Evolutionary conservation across 2,797 vertebrate species (phyloP), one percentile per base, ranked within the genome.

Genomic region (Delichon dasypus): DNA sequence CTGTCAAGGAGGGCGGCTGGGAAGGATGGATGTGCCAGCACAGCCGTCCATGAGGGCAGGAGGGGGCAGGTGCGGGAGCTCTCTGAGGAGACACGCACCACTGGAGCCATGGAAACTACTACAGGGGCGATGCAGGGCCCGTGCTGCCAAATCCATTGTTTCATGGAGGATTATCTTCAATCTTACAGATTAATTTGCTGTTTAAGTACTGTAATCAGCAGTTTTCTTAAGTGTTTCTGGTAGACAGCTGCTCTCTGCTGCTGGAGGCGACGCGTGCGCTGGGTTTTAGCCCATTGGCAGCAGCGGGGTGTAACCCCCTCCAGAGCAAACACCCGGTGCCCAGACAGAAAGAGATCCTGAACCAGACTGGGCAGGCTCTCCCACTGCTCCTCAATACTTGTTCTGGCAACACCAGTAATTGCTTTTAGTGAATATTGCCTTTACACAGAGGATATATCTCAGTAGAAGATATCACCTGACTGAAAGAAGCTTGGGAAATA

Each of bases 41-140:
- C 10, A 10, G 60, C 30, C 5, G 0, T 2, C 29, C 8, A 0
- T 7, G 44, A 29, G 17, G 54, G 34, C n/a, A 4, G 22, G 18
- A 53, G 1, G 1, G 27, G 11, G 13, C 45, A 21, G 50, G 16
- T 4, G 13, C 12, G 32, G 84, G 62, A 79, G 40, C 72, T 50
- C 38, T 13, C 17, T n/a, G 45, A 21, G 45, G 22, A 36, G 30
- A 15, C 11, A 2, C 0, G 1, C 2, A 17, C 17, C 22, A 4
- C 34, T 19, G 36, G 32, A 67, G 48, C 62, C 18, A 2, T 8
- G 58, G 61, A 57, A 84, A n/a, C 8, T 62, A 5, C 62, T 2
- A 5, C 9, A 7, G 10, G 36, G 21, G 29, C 5, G 1, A 26
- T 44, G 16, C 36, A 51, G 51, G 48, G 53, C 38, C 34, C 0